phyloP scores from a whole-genome alignment of 2,888 invertebrate species.

The Cryptocheilus praepositus region DNA sequence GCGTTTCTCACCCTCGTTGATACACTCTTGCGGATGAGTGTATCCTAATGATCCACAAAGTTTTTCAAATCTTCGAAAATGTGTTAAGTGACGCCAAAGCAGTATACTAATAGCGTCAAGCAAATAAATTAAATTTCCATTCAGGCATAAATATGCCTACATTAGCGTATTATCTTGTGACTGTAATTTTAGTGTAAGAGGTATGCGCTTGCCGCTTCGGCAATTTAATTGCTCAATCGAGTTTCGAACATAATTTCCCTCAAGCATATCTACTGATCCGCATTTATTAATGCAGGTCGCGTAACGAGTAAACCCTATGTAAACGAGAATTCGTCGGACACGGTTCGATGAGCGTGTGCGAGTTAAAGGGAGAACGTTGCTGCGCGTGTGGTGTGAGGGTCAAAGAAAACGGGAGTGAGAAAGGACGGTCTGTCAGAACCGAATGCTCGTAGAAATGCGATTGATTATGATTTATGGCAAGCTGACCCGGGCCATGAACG shows the following conservation, averaged over 20 bases:
- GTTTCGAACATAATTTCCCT: too few species aligned
- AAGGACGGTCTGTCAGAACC: conserved; percentile 49
- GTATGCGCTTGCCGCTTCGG: too few species aligned
- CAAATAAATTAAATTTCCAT: too few species aligned
- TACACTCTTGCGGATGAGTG: conserved; percentile 31
- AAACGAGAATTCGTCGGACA: too few species aligned
- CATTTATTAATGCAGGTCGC: too few species aligned
- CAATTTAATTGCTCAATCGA: too few species aligned
- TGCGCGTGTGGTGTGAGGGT: neutral
- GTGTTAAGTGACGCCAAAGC: neutral
- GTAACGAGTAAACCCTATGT: too few species aligned
- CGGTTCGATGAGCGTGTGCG: neutral
- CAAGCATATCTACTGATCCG: too few species aligned
- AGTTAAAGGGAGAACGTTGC: conserved; percentile 1
- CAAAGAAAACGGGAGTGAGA: conserved; percentile 5
- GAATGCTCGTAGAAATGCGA: conserved; percentile 49
- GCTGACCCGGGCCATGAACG: conserved; percentile 44
- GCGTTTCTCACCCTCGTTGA: conserved; percentile 16
- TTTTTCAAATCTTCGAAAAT: conserved; percentile 7
- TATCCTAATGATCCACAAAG: conserved; percentile 29
- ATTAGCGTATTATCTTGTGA: too few species aligned
- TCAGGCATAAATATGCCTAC: too few species aligned
- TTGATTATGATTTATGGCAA: conserved; percentile 66
- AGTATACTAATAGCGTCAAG: too few species aligned
- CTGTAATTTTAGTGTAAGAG: too few species aligned